These are phyloP conservation scores for Hippocampus barbouri DNA, from an alignment of 2,113 vertebrate species.

Conservation along the genomic window DNA sequence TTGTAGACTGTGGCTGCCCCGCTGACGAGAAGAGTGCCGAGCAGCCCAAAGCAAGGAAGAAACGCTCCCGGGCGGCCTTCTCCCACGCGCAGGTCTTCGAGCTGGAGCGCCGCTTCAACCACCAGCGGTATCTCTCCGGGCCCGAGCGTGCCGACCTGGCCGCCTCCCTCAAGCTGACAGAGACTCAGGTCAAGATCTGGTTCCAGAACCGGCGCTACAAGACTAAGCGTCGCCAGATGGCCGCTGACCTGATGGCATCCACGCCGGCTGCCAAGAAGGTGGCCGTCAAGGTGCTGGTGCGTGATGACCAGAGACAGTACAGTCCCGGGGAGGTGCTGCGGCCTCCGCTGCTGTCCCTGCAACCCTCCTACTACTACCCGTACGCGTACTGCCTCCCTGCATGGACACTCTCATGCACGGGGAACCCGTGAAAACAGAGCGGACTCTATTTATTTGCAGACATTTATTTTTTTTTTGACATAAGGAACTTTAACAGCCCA, in stretches of 20 bases:
- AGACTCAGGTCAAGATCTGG: constrained; percentile 99
- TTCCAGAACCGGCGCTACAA: constrained; percentile 99
- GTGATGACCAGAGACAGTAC: constrained; percentile 98
- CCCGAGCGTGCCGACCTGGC: constrained; percentile 95
- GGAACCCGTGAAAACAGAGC: constrained; percentile 62
- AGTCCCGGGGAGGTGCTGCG: constrained; percentile 88
- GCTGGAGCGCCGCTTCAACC: constrained; percentile 96
- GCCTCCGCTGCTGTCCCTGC: constrained; percentile 85
- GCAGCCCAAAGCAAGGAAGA: constrained; percentile 90
- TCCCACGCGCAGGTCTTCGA: constrained; percentile 98
- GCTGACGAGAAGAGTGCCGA: constrained; percentile 69
- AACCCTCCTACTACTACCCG: constrained; percentile 91
- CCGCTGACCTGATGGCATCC: constrained; percentile 87
- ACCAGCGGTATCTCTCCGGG: constrained; percentile 96
- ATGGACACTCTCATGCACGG: constrained; percentile 90
- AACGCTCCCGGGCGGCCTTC: constrained; percentile 95
- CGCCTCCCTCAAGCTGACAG: constrained; percentile 94
- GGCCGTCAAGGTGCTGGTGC: constrained; percentile 94
- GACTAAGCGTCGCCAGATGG: constrained; percentile 96
- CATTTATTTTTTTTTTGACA: not conserved
- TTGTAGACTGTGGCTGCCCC: constrained; percentile 63
- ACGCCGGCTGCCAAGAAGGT: constrained; percentile 94
- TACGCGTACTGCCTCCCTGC: constrained; percentile 94
- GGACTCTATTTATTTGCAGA: constrained; percentile 6
- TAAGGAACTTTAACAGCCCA: not conserved